These are phyloP conservation scores for Heterotilapia buettikoferi DNA, from an alignment of 2,113 vertebrate genomes.

Conservation along the genomic window DNA sequence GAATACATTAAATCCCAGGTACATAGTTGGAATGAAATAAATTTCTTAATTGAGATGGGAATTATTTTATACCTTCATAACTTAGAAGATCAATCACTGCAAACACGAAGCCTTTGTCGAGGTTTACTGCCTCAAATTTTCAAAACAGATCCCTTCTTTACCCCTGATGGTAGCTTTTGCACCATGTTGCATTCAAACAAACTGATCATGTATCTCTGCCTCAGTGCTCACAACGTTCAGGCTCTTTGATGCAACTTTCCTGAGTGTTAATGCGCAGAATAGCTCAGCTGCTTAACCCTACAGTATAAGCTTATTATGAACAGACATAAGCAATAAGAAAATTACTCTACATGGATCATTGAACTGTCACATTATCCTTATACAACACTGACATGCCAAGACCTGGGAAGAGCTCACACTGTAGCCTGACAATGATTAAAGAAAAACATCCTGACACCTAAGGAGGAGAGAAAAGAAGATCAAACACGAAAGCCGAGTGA, in stretches of 20 bases:
- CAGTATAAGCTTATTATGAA: background rate
- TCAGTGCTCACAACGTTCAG: background rate
- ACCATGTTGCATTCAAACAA: background rate
- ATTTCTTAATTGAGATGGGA: background rate
- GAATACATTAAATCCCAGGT: background rate
- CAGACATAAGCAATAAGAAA: background rate
- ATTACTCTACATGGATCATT: background rate
- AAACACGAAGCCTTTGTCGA: background rate
- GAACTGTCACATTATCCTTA: background rate
- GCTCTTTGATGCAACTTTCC: background rate
- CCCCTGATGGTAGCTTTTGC: background rate
- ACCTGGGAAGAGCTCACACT: background rate
- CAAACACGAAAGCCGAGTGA: background rate
- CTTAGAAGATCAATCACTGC: background rate
- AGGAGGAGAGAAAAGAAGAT: background rate
- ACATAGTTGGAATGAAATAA: background rate
- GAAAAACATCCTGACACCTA: slow-evolving; percentile 1
- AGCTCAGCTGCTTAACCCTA: background rate
- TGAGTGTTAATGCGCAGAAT: background rate
- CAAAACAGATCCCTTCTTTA: background rate
- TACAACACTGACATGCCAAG: background rate
- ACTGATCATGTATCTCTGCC: background rate
- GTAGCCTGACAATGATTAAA: slow-evolving; percentile 9
- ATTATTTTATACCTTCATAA: background rate
- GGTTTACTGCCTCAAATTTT: background rate